These are phyloP conservation scores for Caenorhabditis sp. DNA, from an alignment of 2,888 invertebrate genomes.

Conservation along the genomic window DNA sequence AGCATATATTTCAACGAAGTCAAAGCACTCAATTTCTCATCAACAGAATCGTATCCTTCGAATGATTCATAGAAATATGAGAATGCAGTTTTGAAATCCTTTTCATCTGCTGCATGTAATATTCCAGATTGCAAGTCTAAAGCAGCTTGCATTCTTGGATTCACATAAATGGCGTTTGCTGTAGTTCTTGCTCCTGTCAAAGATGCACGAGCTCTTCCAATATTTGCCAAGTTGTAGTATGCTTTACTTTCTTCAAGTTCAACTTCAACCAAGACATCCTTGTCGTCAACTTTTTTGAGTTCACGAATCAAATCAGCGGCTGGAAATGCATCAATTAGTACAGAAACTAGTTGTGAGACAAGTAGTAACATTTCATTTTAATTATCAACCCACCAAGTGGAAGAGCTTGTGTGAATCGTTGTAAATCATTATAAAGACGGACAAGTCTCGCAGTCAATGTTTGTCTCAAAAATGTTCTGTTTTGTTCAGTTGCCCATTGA, in stretches of 20 bases:
- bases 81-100: conserved; percentile 99
- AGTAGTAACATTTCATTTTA: too few relatives aligned
- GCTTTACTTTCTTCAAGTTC: conserved; percentile 97
- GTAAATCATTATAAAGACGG: conserved; percentile 81
- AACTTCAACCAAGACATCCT: conserved; percentile 96
- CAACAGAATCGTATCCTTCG: conserved; percentile 89
- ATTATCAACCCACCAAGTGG: conserved; percentile 70
- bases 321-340: conserved; percentile 23
- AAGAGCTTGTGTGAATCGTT: conserved; percentile 69
- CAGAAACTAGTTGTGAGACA: too few relatives aligned
- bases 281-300: conserved; percentile 97
- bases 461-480: conserved; percentile 93
- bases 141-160: conserved; percentile 96
- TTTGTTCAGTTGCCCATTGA: conserved; percentile 98
- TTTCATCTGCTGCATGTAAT: conserved; percentile 98
- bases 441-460: conserved; percentile 92
- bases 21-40: conserved; percentile 86
- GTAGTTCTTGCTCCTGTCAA: conserved; percentile 98
- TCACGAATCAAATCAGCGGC: conserved; percentile 83
- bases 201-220: conserved; percentile 86
- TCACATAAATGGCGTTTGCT: conserved; percentile 98
- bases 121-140: conserved; percentile 96
- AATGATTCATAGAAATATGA: conserved; percentile 99
- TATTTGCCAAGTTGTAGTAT: conserved; percentile 93
- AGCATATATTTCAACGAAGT: conserved; percentile 99